Conservation (phyloP, 2,113 vertebrate genomes). For the Lepus timidus region DNA sequence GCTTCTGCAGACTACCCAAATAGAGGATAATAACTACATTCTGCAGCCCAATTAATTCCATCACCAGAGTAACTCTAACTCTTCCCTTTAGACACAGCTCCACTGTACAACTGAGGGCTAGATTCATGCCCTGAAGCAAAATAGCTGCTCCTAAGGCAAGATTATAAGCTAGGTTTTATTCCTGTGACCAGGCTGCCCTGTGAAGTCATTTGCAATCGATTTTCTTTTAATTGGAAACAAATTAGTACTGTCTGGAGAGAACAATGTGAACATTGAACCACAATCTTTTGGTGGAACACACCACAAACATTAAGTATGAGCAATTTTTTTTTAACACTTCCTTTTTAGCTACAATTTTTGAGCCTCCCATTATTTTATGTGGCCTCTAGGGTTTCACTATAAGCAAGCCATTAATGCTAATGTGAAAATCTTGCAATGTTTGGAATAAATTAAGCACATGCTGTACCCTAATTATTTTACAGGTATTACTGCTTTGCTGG, state of each 20-base stretch:
- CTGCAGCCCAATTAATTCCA: slow-evolving; percentile 65
- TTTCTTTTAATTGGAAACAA: slow-evolving; percentile 88
- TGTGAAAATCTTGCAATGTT: slow-evolving; percentile 85
- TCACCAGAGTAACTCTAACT: slow-evolving; percentile 61
- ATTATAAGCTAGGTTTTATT: slow-evolving; percentile 72
- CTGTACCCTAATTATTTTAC: slow-evolving; percentile 81
- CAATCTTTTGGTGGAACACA: slow-evolving; percentile 71
- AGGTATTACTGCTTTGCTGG: slow-evolving; percentile 80
- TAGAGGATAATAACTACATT: slow-evolving; percentile 64
- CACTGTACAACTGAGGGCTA: not conserved
- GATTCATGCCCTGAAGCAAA: slow-evolving; percentile 45
- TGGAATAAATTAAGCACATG: slow-evolving; percentile 84
- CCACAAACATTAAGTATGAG: slow-evolving; percentile 60
- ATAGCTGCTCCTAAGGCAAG: slow-evolving; percentile 69
- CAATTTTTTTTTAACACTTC: slow-evolving; percentile 77
- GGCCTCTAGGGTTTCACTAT: slow-evolving; percentile 82
- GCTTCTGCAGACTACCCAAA: slow-evolving; percentile 73
- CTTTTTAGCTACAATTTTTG: slow-evolving; percentile 74
- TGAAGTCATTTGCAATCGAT: slow-evolving; percentile 82
- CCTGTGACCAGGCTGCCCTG: slow-evolving; percentile 71
- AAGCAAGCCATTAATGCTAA: slow-evolving; percentile 84
- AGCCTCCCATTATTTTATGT: slow-evolving; percentile 83
- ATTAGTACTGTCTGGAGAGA: slow-evolving; percentile 87
- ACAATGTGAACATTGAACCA: slow-evolving; percentile 80
- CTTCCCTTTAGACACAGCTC: slow-evolving; percentile 57